Conservation (phyloP, 1,140 invertebrate species). For the Diuraphis noxia region DNA sequence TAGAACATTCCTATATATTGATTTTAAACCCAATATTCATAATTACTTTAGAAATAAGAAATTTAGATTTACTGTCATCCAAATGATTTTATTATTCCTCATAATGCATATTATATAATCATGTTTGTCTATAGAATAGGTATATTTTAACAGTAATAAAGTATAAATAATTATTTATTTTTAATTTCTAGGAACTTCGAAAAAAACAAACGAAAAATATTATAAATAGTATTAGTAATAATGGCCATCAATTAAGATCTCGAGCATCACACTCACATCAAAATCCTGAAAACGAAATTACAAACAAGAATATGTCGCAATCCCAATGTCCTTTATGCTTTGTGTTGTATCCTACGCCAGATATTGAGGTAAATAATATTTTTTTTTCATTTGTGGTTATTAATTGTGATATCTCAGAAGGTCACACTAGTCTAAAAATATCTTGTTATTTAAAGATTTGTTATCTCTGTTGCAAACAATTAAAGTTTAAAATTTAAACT, state of each 20-base stretch:
- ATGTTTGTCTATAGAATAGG: background rate
- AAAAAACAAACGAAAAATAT: background rate
- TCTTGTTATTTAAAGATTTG: background rate
- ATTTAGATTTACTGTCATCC: background rate
- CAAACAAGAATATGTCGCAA: background rate
- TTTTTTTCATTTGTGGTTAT: background rate
- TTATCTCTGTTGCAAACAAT: background rate
- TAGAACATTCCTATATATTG: background rate
- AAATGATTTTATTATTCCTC: background rate
- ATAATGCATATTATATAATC: background rate
- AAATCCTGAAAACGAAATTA: background rate
- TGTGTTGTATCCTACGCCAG: background rate
- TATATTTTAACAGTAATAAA: background rate
- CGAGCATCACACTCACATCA: background rate
- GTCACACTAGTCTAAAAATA: background rate
- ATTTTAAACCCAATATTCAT: background rate
- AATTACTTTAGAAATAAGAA: background rate
- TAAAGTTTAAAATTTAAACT: background rate
- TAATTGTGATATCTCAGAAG: background rate
- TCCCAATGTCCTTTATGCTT: constrained; percentile 34
- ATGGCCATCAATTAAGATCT: background rate
- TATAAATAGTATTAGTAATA: background rate
- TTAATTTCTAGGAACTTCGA: background rate
- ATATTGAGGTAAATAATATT: constrained; percentile 20
- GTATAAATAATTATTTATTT: background rate